Evolutionary conservation across 2,797 vertebrate genomes (phyloP).

Genomic region (Spea hammondii): DNA sequence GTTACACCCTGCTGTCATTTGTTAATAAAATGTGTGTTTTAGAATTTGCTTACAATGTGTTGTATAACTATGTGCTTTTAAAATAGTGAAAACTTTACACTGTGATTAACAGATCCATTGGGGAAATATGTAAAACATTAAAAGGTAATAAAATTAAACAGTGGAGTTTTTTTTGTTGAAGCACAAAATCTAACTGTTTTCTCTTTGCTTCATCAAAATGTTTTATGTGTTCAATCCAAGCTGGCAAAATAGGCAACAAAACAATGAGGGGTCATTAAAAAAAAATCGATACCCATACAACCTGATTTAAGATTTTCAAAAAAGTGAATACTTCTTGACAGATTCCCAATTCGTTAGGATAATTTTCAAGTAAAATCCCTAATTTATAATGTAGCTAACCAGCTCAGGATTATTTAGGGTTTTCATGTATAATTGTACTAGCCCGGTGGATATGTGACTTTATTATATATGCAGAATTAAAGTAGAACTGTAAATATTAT

Average conservation of each 20-base stretch:
- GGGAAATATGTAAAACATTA: slow-evolving; percentile 49
- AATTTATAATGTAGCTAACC: not conserved
- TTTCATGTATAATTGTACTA: no score
- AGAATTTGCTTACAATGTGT: slow-evolving; percentile 44
- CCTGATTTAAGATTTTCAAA: not conserved
- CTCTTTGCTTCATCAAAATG: slow-evolving; percentile 38
- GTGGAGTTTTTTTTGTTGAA: slow-evolving; percentile 42
- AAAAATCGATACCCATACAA: not conserved
- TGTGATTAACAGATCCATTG: slow-evolving; percentile 46
- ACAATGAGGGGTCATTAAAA: no score
- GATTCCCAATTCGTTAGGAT: not conserved
- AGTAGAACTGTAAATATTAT: no score
- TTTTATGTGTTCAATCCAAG: slow-evolving; percentile 23
- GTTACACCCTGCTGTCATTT: slow-evolving; percentile 51
- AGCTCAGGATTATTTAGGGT: no score
- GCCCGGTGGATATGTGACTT: no score
- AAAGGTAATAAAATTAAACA: slow-evolving; percentile 49
- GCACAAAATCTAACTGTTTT: slow-evolving; percentile 16
- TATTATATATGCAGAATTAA: no score
- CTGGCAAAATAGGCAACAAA: not conserved
- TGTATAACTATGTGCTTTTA: slow-evolving; percentile 37
- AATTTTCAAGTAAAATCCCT: not conserved
- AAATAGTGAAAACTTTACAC: slow-evolving; percentile 51
- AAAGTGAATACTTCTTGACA: not conserved
- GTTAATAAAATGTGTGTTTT: slow-evolving; percentile 50